Percentiles rank a stretch among this genome's conserved stretches.
phyloP scores from a whole-genome alignment of 2,888 invertebrate species.

The Eutolmus rufibarbis region DNA sequence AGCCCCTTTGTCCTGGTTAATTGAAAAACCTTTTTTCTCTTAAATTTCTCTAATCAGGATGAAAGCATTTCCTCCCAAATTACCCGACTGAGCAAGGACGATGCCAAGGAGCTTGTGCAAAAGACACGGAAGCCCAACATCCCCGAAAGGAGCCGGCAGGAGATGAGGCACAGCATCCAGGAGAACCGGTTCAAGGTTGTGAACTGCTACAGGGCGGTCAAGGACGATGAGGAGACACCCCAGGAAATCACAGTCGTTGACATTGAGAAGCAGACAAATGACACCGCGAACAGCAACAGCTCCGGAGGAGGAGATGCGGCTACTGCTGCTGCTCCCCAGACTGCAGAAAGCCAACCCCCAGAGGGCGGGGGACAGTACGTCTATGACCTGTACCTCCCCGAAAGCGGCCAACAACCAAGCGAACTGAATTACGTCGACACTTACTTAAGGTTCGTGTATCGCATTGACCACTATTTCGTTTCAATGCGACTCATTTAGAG shows the following conservation, averaged over 20 bases:
- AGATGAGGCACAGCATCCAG: conserved; percentile 63
- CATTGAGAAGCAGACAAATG: conserved; percentile 63
- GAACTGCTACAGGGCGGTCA: conserved; percentile 66
- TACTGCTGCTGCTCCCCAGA: neutral
- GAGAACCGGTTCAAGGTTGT: conserved; percentile 69
- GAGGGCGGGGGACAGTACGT: conserved; percentile 64
- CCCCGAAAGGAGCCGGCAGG: conserved; percentile 62
- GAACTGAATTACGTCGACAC: conserved; percentile 58
- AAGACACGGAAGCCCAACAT: conserved; percentile 64
- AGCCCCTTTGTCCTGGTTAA: neutral
- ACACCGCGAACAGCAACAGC: neutral
- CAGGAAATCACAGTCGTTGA: conserved; percentile 67
- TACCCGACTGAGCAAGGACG: conserved; percentile 63
- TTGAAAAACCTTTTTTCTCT: neutral
- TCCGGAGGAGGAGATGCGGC: neutral
- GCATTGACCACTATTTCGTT: conserved; percentile 56
- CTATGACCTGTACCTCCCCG: conserved; percentile 71
- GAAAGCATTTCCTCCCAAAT: conserved; percentile 63
- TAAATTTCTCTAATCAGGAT: conserved; percentile 56
- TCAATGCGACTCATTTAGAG: conserved; percentile 44
- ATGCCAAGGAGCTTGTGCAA: conserved; percentile 63
- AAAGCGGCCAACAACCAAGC: conserved; percentile 63
- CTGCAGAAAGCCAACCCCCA: conserved; percentile 51
- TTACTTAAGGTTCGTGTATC: conserved; percentile 60
- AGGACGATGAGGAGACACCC: conserved; percentile 48